These are phyloP conservation scores for Agrypnia vestita DNA, from an alignment of 1,140 invertebrate genomes.

Conservation along the genomic window DNA sequence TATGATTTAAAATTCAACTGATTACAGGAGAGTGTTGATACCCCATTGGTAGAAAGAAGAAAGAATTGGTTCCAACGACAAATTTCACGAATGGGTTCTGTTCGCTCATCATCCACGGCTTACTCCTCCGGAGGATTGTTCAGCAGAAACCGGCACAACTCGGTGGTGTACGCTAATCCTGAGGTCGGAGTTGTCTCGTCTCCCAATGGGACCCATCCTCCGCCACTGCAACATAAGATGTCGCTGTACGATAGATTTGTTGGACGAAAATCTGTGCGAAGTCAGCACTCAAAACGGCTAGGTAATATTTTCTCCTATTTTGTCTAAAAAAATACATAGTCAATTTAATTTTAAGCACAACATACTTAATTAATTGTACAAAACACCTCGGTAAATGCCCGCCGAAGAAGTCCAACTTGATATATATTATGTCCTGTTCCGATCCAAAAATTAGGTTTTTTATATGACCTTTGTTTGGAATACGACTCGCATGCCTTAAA, in stretches of 20 bases:
- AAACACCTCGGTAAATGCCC: too few species aligned
- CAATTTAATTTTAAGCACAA: too few species aligned
- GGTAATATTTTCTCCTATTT: slow-evolving; percentile 65
- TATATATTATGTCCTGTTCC: too few species aligned
- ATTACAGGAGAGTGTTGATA: slow-evolving; percentile 88
- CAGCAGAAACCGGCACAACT: slow-evolving; percentile 80
- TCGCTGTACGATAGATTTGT: slow-evolving; percentile 87
- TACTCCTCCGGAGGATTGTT: slow-evolving; percentile 88
- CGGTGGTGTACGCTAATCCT: slow-evolving; percentile 84
- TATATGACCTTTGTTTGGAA: too few species aligned
- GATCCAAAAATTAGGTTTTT: too few species aligned
- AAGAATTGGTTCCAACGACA: slow-evolving; percentile 91
- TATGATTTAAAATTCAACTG: background rate
- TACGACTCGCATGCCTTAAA: too few species aligned
- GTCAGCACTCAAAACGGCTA: slow-evolving; percentile 77
- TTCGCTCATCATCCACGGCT: slow-evolving; percentile 86
- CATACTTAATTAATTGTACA: too few species aligned
- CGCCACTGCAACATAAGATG: slow-evolving; percentile 77
- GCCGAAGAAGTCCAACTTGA: too few species aligned
- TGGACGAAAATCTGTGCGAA: slow-evolving; percentile 83
- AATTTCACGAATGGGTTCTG: slow-evolving; percentile 86
- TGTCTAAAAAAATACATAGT: too few species aligned
- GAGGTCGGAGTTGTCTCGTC: slow-evolving; percentile 75
- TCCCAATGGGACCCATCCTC: slow-evolving; percentile 66
- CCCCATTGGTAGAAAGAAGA: slow-evolving; percentile 85